Conservation (phyloP, 2,888 invertebrate species). For the Xestia xanthographa region DNA sequence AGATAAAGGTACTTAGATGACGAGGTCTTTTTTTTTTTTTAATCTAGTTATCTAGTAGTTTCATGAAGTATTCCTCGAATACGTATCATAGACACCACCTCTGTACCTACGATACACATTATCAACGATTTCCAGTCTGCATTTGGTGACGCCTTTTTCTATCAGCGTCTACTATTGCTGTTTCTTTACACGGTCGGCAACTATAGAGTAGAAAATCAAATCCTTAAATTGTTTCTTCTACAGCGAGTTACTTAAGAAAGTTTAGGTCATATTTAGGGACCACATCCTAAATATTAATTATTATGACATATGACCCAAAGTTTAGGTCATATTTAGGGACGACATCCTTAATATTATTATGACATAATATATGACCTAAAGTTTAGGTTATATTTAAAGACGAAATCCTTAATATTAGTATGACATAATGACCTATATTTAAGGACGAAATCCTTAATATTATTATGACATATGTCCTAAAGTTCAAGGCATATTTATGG, state of each 20-base stretch:
- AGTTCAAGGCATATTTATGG: too few species aligned
- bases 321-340: too few species aligned
- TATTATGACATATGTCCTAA: too few species aligned
- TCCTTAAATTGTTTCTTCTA: neutral
- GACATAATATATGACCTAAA: too few species aligned
- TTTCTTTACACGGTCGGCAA: conserved; percentile 67
- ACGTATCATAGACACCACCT: neutral
- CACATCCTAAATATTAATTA: too few species aligned
- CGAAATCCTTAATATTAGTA: too few species aligned
- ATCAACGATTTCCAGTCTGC: conserved; percentile 20
- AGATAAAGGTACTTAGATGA: neutral
- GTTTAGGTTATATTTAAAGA: too few species aligned
- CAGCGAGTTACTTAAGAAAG: neutral
- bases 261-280: neutral
- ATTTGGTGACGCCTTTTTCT: conserved; percentile 56
- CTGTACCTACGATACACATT: neutral
- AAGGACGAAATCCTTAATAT: too few species aligned
- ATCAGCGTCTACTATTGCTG: conserved; percentile 53
- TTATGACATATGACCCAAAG: too few species aligned
- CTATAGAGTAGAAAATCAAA: conserved; percentile 49
- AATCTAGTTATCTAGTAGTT: too few species aligned
- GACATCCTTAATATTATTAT: too few species aligned
- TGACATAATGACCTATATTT: too few species aligned
- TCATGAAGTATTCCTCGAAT: neutral
- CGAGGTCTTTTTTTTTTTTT: neutral